Conservation (phyloP, 2,888 invertebrate genomes). For the Drosophila mimica region DNA sequence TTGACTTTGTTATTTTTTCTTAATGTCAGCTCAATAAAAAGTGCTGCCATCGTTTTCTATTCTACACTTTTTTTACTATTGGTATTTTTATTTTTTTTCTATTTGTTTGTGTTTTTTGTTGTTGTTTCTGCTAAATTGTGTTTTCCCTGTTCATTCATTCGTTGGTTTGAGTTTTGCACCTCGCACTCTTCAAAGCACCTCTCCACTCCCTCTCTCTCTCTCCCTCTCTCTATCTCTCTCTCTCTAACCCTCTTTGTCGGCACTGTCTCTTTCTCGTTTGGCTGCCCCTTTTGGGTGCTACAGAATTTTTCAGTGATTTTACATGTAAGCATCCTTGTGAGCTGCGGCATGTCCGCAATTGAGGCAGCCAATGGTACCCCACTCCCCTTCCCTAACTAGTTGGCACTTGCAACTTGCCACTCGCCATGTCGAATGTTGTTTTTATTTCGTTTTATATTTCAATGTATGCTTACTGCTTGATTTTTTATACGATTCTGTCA, state of each 20-base stretch:
- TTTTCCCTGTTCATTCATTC: slow-evolving; percentile 83
- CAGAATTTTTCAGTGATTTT: slow-evolving; percentile 80
- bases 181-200: slow-evolving; percentile 4
- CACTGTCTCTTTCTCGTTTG: not conserved
- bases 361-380: slow-evolving; percentile 61
- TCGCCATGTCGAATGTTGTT: slow-evolving; percentile 38
- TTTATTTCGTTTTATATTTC: slow-evolving; percentile 24
- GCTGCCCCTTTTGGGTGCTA: slow-evolving; percentile 28
- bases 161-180: slow-evolving; percentile 48
- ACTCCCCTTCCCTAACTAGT: slow-evolving; percentile 3
- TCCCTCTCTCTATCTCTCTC: not conserved
- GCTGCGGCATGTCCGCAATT: slow-evolving; percentile 83
- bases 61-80: slow-evolving; percentile 18
- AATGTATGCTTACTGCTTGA: slow-evolving; percentile 21
- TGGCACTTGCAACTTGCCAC: slow-evolving; percentile 30
- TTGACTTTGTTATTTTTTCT: slow-evolving; percentile 81
- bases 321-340: slow-evolving; percentile 83
- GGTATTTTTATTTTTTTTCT: slow-evolving; percentile 31
- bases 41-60: slow-evolving; percentile 55
- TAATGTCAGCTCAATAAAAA: slow-evolving; percentile 82
- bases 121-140: slow-evolving; percentile 79
- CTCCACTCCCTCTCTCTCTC: not conserved
- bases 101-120: slow-evolving; percentile 65
- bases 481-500: slow-evolving; percentile 24
- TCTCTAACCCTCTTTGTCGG: not conserved